Base-by-base conservation (phyloP, 2,797 vertebrate species). In the Pampus argenteus region DNA sequence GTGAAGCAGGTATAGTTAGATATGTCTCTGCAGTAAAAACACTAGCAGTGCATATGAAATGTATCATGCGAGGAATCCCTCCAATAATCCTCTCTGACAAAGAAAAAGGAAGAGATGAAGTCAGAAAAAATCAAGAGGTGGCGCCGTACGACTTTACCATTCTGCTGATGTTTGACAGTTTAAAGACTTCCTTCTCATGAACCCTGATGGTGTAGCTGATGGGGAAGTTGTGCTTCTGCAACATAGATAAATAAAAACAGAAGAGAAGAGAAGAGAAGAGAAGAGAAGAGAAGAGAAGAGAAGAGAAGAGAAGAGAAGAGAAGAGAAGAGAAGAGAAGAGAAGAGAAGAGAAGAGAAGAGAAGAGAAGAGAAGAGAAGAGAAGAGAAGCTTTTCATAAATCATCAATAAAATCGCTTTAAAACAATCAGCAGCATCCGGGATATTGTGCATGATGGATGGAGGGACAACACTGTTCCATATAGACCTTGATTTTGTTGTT, bases 161-260 rank as follows among this genome's bases (percentile, higher is more conserved):
- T 79, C 67, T 78, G 57, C 82, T 91, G 83, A 95, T 93, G 84
- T 94, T 94, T 58, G 84, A 89, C 50, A 93, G 85, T 72, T 86
- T 93, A 68, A 94, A 94, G 76, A 95, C 75, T 82, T 95, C 94
- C 50, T 91, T 86, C 7, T 86, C 86, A 59, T 90, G 93, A 74
- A 95, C 88, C 50, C 57, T 88, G 65, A 95, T 88, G 75, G 92
- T 93, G 77, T 94, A 95, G 81, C 94, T 92, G 31, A 95, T 93
- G 56, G 95, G 95, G 62, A 95, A 94, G 85, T 95, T 91, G 61
- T 94, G 91, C 63, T 92, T 94, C 95, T 95, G 88, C 61, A 86
- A 86, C 6, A 36, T 10, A 87, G 26, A 83, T 22, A 48, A 15
- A 73, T 18, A 50, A 0, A 56, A 5, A 40, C 5, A 40, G 6